phyloP scores from a whole-genome alignment of 1,140 invertebrate genomes.

The Heliconius eleuchia region DNA sequence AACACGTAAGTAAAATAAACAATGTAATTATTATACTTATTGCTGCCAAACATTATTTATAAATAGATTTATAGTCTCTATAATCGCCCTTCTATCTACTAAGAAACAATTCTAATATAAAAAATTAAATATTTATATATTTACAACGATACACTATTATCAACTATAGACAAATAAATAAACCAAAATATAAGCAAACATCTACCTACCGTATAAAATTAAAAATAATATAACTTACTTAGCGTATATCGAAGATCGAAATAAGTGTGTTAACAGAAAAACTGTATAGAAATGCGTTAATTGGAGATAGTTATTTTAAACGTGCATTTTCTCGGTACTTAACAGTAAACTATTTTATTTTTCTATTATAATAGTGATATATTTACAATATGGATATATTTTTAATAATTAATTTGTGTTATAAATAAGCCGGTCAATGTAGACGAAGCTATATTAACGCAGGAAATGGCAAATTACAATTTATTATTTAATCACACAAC shows the following conservation, averaged over 20 bases:
- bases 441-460: not conserved
- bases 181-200: not conserved
- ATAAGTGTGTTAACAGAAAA: constrained; percentile 2
- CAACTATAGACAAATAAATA: not conserved
- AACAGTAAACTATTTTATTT: constrained; percentile 4
- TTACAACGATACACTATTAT: not conserved
- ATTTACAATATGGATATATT: not conserved
- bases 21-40: not conserved
- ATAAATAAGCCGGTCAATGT: not conserved
- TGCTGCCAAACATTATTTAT: not conserved
- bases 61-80: not conserved
- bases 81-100: not conserved
- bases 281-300: not conserved
- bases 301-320: not conserved
- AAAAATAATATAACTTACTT: not conserved
- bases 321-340: constrained; percentile 9
- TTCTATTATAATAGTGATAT: not conserved
- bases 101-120: not conserved
- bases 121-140: constrained; percentile 3
- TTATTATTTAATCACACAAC: constrained; percentile 10
- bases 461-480: not conserved
- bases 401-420: not conserved
- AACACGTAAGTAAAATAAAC: constrained; percentile 3
- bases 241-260: not conserved
- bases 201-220: not conserved